phyloP scores from a whole-genome alignment of 2,113 vertebrate genomes.

The Alouatta palliata region DNA sequence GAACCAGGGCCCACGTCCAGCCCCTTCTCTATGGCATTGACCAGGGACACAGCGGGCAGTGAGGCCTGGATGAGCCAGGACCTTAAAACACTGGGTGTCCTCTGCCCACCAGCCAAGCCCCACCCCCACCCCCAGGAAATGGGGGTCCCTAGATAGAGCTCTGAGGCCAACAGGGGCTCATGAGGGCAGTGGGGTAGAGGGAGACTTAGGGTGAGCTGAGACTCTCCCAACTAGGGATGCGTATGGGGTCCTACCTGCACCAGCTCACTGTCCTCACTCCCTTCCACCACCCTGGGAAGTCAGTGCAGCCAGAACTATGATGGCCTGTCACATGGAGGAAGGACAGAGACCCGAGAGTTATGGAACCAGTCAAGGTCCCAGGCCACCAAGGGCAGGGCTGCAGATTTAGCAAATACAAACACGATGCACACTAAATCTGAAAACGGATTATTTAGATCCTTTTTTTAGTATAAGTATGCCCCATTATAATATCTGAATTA shows the following conservation, averaged over 20 bases:
- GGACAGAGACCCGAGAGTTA: rapidly evolving
- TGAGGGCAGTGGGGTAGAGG: too few relatives aligned
- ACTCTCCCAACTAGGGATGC: neutral
- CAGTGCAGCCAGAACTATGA: rapidly evolving
- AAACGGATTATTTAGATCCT: neutral
- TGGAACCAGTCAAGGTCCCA: rapidly evolving
- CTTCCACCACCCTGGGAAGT: neutral
- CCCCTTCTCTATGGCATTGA: neutral
- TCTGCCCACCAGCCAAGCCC: neutral
- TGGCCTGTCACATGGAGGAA: neutral
- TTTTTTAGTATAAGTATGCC: too few relatives aligned
- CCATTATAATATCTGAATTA: neutral
- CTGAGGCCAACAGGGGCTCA: rapidly evolving
- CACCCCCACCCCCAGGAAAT: neutral
- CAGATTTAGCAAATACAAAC: neutral
- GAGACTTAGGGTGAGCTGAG: too few relatives aligned
- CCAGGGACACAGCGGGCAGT: too few relatives aligned
- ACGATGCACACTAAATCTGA: neutral
- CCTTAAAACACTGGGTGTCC: too few relatives aligned
- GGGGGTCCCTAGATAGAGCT: neutral
- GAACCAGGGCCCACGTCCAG: neutral
- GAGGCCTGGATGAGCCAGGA: neutral
- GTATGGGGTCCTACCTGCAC: neutral
- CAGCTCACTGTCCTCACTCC: neutral
- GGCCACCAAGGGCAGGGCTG: rapidly evolving